Evolutionary conservation across 2,113 vertebrate genomes (phyloP), one percentile per base, ranked within the genome.

Genomic region (Phrynosoma blainvillii): DNA sequence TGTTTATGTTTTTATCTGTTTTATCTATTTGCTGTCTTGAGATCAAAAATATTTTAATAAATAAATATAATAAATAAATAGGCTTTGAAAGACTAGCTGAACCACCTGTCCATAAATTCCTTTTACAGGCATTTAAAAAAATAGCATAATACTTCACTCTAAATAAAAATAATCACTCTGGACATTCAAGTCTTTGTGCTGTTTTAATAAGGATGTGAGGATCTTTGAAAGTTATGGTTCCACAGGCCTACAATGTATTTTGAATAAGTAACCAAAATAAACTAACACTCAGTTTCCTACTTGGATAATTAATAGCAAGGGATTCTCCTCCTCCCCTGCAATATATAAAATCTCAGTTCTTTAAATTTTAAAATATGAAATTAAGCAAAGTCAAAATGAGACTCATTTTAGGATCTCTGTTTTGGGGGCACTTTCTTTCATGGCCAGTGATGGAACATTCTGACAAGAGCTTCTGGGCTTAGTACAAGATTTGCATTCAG

Each of bases 81-180:
- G 94, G 93, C 93, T 93, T 95, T 93, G 87, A 89, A 94, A 84
- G 0, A 70, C 13, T 74, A 89, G 59, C 75, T 74, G 85, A 40
- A 47, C 85, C 78, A 93, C 83, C 1, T 0, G 40, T 77, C 42
- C 32, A 78, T 9, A 86, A 85, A 88, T 91, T 90, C 23, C 87
- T 93, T 94, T 85, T 40, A 92, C 90, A 80, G 85, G 9, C 3
- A 95, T 87, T 54, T 79, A 5, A 30, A 90, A 89, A 95, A 83
- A 21, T 56, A 62, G 71, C 7, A 86, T 88, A 95, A 86, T 89
- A 95, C 20, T 71, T 84, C 70, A 42, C 81, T 93, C 89, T 94
- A 95, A 96, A 96, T 94, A 90, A 76, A 85, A 71, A 77, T 77
- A 92, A 93, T 91, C 87, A 92, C 25, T 73, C 79, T 1, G 4